phyloP scores from a whole-genome alignment of 2,888 invertebrate genomes.

The Thyatira batis region DNA sequence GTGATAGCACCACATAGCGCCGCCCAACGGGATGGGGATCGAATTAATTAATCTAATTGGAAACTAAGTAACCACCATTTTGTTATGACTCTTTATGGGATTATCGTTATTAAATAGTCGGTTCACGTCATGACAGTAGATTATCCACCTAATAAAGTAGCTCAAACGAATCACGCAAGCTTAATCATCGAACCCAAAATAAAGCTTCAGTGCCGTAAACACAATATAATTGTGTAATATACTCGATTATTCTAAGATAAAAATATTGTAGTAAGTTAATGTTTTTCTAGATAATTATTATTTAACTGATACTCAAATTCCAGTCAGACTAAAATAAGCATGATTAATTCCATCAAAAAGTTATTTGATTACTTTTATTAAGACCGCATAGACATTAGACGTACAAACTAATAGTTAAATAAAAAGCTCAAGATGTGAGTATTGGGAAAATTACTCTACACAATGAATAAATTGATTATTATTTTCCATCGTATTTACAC shows the following conservation, averaged over 20 bases:
- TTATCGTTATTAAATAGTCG: slow-evolving; percentile 29
- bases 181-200: no score
- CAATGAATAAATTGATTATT: slow-evolving; percentile 6
- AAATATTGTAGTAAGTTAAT: no score
- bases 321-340: no score
- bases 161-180: slow-evolving; percentile 27
- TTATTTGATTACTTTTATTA: no score
- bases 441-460: neutral
- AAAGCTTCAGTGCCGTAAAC: no score
- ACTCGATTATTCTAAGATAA: no score
- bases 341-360: no score
- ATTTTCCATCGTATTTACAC: slow-evolving; percentile 27
- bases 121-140: no score
- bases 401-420: neutral
- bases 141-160: no score
- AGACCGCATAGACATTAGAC: neutral
- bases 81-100: slow-evolving; percentile 25
- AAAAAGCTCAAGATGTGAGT: neutral
- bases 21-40: slow-evolving; percentile 36
- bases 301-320: no score
- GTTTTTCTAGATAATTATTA: no score
- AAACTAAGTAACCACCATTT: slow-evolving; percentile 36
- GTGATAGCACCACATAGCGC: slow-evolving; percentile 21
- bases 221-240: no score
- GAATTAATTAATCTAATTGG: slow-evolving; percentile 70